Evolutionary conservation across 2,797 vertebrate genomes (phyloP).

Genomic region (Poecilia wingei): DNA sequence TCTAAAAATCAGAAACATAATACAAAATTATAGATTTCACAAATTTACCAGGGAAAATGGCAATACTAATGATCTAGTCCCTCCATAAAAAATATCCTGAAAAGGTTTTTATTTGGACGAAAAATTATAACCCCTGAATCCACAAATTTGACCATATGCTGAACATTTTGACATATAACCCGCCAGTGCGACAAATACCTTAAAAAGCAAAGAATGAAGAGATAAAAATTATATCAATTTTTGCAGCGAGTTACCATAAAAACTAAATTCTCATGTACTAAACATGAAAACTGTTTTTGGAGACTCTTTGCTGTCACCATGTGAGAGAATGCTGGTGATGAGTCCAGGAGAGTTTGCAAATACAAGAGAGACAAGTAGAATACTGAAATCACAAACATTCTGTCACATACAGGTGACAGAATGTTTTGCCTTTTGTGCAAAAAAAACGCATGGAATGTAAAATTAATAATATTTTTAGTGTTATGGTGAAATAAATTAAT

Average conservation of each 20-base stretch:
- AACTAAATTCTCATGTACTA: not conserved
- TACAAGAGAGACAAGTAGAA: not conserved
- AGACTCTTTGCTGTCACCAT: not conserved
- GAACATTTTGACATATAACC: not conserved
- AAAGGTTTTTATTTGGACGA: not conserved
- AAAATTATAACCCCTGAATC: not conserved
- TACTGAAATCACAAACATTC: not conserved
- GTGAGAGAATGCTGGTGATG: not conserved
- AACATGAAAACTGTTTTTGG: not conserved
- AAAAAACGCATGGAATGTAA: not conserved
- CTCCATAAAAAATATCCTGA: not conserved
- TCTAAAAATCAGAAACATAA: constrained; percentile 68
- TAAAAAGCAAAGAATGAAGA: not conserved
- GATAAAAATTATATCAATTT: not conserved
- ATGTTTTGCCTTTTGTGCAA: not conserved
- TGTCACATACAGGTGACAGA: not conserved
- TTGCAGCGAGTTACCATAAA: not conserved
- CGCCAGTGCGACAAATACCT: not conserved
- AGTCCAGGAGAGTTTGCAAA: not conserved
- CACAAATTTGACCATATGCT: not conserved
- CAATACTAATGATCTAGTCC: not conserved
- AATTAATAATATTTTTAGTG: not conserved
- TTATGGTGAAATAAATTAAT: not conserved
- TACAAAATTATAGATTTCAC: not conserved
- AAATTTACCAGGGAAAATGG: too few species aligned